phyloP scores from a whole-genome alignment of 1,140 invertebrate species.

The Bombus picipes region DNA sequence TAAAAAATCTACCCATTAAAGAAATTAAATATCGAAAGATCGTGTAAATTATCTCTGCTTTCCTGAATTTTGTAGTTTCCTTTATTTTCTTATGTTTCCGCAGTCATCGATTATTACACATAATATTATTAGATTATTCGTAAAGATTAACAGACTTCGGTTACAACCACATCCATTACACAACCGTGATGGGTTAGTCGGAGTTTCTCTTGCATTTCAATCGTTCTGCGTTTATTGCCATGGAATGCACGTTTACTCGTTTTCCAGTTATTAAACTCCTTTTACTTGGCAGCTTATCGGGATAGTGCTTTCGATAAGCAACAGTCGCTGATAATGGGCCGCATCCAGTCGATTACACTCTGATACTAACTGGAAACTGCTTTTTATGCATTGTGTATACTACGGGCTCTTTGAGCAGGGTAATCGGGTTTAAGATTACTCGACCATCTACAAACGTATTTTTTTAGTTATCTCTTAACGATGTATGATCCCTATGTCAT shows the following conservation, averaged over 20 bases:
- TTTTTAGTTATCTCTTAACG: not conserved
- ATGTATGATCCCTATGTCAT: not conserved
- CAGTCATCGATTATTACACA: no score
- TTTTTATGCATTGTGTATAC: slow-evolving; percentile 11
- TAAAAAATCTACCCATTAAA: no score
- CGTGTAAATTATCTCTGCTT: no score
- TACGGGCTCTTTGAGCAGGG: not conserved
- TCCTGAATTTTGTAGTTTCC: no score
- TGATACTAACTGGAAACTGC: slow-evolving; percentile 11
- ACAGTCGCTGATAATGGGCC: slow-evolving; percentile 11
- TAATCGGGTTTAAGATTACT: not conserved
- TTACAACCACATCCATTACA: not conserved
- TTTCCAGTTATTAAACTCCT: slow-evolving; percentile 30
- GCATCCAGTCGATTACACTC: slow-evolving; percentile 2
- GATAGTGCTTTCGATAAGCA: slow-evolving; percentile 4
- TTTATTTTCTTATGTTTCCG: no score
- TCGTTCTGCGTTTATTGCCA: not conserved
- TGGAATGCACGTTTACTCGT: not conserved
- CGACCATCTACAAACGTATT: not conserved
- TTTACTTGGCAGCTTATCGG: slow-evolving; percentile 3
- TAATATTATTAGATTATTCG: not conserved
- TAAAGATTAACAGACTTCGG: not conserved
- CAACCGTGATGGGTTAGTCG: not conserved
- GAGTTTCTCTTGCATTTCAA: slow-evolving; percentile 18
- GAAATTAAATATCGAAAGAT: no score